Conservation (phyloP, 1,140 invertebrate genomes). For the Magallana gigas region DNA sequence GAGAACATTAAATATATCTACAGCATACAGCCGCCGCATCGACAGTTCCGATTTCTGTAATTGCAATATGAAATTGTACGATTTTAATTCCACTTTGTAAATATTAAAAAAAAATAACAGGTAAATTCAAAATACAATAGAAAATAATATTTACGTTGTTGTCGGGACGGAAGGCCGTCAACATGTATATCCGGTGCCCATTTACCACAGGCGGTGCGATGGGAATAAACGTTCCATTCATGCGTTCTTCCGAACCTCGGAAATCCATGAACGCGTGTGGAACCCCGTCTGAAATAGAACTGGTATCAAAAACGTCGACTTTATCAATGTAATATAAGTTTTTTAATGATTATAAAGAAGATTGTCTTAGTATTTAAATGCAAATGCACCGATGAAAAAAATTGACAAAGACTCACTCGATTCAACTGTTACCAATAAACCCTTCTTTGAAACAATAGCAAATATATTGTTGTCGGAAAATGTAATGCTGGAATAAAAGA, state of each 20-base stretch:
- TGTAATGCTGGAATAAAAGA: neutral
- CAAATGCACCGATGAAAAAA: no score
- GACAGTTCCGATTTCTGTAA: neutral
- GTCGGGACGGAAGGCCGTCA: slow-evolving; percentile 66
- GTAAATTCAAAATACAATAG: no score
- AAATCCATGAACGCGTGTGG: slow-evolving; percentile 56
- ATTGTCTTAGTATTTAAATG: no score
- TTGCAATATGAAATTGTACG: neutral
- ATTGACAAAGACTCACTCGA: neutral
- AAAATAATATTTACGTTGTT: neutral
- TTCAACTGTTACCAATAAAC: neutral
- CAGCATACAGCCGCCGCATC: neutral
- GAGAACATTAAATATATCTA: slow-evolving; percentile 22
- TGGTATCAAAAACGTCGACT: no score
- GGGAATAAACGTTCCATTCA: slow-evolving; percentile 66
- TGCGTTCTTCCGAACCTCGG: slow-evolving; percentile 53
- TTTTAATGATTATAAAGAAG: no score
- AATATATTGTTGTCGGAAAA: slow-evolving; percentile 17
- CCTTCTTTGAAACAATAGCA: neutral
- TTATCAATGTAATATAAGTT: no score
- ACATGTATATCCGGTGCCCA: slow-evolving; percentile 63
- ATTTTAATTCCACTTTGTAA: no score
- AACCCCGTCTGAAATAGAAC: slow-evolving; percentile 59
- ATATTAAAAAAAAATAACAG: no score
- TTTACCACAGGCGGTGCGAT: slow-evolving; percentile 60